phyloP scores from a whole-genome alignment of 2,797 vertebrate genomes.

The Crocodylus rhombifer region DNA sequence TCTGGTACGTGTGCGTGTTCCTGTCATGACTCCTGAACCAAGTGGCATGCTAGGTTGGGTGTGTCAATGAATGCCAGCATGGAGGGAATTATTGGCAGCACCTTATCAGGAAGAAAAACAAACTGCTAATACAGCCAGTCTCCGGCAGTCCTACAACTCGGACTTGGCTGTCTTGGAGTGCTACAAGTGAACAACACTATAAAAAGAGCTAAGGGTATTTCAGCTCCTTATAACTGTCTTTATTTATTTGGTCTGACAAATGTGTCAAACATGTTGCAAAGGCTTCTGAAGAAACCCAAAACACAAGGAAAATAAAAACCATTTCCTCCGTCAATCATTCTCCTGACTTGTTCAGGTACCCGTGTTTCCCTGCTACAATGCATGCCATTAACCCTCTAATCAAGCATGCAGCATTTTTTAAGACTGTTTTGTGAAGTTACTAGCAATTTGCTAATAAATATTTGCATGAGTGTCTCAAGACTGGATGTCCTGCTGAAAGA shows the following conservation, averaged over 20 bases:
- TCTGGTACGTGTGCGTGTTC: background rate
- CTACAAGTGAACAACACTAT: background rate
- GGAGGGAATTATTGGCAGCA: background rate
- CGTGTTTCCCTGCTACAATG: too few relatives aligned
- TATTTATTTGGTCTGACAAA: background rate
- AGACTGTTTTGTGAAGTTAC: background rate
- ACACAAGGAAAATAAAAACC: background rate
- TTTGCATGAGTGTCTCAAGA: background rate
- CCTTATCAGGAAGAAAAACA: background rate
- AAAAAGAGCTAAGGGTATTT: background rate
- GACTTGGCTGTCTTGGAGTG: background rate
- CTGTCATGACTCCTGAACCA: background rate
- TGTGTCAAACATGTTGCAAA: background rate
- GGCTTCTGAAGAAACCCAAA: background rate
- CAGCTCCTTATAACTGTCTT: background rate
- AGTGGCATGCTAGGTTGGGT: background rate
- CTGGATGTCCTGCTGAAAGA: background rate
- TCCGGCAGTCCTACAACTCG: background rate
- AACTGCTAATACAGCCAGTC: background rate
- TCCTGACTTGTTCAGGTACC: too few relatives aligned
- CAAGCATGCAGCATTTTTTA: background rate
- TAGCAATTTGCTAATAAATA: background rate
- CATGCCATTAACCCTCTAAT: background rate
- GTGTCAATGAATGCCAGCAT: background rate
- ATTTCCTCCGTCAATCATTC: background rate